phyloP scores from a whole-genome alignment of 2,113 vertebrate species.

The Tiliqua scincoides region DNA sequence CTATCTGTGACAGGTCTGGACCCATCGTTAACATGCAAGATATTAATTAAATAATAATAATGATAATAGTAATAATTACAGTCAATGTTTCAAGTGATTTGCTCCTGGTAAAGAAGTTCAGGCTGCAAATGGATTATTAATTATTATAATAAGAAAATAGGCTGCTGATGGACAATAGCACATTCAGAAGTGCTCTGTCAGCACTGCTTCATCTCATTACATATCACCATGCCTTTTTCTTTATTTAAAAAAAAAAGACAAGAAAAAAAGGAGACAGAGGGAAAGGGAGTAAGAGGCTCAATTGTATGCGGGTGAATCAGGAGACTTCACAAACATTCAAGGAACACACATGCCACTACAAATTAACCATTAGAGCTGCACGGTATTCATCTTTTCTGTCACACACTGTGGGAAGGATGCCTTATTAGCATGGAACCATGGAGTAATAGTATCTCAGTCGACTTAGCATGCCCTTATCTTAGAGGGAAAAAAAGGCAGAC shows the following conservation, averaged over 20 bases:
- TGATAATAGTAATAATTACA: neutral
- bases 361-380: slow-evolving; percentile 80
- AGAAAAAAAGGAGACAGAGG: neutral
- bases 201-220: slow-evolving; percentile 65
- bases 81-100: slow-evolving; percentile 62
- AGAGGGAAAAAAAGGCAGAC: slow-evolving; percentile 55
- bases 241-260: slow-evolving; percentile 24
- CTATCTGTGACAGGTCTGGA: slow-evolving; percentile 68
- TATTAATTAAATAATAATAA: neutral
- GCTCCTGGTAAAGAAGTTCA: slow-evolving; percentile 59
- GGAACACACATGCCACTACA: slow-evolving; percentile 83
- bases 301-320: slow-evolving; percentile 75
- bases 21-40: slow-evolving; percentile 67
- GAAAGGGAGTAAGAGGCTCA: slow-evolving; percentile 45
- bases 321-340: slow-evolving; percentile 77
- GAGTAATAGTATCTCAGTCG: slow-evolving; percentile 65
- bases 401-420: slow-evolving; percentile 80
- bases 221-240: slow-evolving; percentile 57
- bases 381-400: slow-evolving; percentile 80
- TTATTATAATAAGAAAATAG: slow-evolving; percentile 42
- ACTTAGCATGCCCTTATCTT: slow-evolving; percentile 69
- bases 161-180: slow-evolving; percentile 55
- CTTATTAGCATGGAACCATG: slow-evolving; percentile 76
- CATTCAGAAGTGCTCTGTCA: slow-evolving; percentile 57
- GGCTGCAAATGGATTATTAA: slow-evolving; percentile 22